Conservation (phyloP, 1,140 invertebrate species). For the Nasonia vitripennis region DNA sequence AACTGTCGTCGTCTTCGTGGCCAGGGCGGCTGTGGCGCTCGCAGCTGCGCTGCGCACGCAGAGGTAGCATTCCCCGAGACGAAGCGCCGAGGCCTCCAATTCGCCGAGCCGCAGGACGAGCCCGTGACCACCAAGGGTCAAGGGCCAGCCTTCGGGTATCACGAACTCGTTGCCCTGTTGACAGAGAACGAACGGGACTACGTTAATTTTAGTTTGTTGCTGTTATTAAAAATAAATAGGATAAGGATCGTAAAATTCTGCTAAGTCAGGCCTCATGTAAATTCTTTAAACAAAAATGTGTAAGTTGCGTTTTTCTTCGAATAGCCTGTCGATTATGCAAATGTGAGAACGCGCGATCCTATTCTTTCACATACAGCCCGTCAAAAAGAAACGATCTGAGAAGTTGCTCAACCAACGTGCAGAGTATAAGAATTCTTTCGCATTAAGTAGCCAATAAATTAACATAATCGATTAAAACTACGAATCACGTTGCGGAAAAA, state of each 20-base stretch:
- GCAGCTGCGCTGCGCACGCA: constrained; percentile 72
- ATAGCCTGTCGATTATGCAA: too few relatives aligned
- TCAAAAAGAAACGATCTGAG: neutral
- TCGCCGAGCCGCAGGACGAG: constrained; percentile 73
- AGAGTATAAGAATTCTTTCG: neutral
- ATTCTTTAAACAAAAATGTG: neutral
- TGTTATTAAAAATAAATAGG: too few relatives aligned
- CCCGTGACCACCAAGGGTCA: constrained; percentile 71
- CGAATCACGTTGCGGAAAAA: neutral
- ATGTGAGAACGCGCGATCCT: neutral
- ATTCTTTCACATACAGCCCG: neutral
- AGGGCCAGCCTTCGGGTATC: constrained; percentile 73
- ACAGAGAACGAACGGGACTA: neutral
- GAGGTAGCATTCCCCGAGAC: constrained; percentile 75
- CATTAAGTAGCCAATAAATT: neutral
- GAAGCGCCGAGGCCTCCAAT: constrained; percentile 72
- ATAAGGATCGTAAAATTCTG: too few relatives aligned
- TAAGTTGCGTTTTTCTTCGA: too few relatives aligned
- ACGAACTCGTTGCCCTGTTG: constrained; percentile 72
- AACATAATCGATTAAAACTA: neutral
- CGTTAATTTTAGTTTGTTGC: neutral
- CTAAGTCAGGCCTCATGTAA: too few relatives aligned
- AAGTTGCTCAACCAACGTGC: neutral
- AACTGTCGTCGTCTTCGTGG: constrained; percentile 55
- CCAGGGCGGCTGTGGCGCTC: constrained; percentile 62